Evolutionary conservation across 2,797 vertebrate species (phyloP).

Genomic region (Sebastes steindachneri): DNA sequence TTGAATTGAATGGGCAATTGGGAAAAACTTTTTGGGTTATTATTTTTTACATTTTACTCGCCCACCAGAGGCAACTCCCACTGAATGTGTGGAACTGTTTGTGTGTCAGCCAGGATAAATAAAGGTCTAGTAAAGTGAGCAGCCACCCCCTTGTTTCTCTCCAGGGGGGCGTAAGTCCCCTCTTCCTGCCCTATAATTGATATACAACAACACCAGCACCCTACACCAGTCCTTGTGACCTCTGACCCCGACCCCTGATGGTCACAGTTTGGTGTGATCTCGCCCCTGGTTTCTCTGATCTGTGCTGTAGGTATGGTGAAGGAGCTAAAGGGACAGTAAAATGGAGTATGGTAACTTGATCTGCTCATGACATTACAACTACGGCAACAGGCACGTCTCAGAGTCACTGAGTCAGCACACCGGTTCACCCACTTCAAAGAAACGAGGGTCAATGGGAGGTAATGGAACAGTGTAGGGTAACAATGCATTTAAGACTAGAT

Average conservation of each 20-base stretch:
- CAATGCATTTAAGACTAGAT: conserved; percentile 43
- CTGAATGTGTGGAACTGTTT: conserved; percentile 21
- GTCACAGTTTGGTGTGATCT: conserved; percentile 70
- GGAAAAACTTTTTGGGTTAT: background rate
- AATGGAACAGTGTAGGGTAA: conserved; percentile 55
- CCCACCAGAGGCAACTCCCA: background rate
- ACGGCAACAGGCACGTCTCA: conserved; percentile 67
- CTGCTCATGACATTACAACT: conserved; percentile 51
- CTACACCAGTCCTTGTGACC: conserved; percentile 67
- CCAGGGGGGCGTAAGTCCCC: conserved; percentile 33
- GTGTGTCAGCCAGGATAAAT: conserved; percentile 52
- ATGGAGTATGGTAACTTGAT: conserved; percentile 70
- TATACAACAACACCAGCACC: conserved; percentile 84
- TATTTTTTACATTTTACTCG: too few species aligned
- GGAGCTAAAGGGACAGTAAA: conserved; percentile 63
- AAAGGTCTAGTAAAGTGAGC: conserved; percentile 48
- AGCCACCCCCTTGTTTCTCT: conserved; percentile 40
- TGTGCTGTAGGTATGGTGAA: conserved; percentile 76
- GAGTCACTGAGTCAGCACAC: conserved; percentile 65
- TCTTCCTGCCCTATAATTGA: conserved; percentile 83
- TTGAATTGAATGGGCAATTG: background rate
- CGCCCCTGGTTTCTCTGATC: conserved; percentile 70
- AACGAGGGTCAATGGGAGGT: conserved; percentile 54
- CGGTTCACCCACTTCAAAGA: conserved; percentile 66
- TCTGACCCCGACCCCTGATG: conserved; percentile 68